Evolutionary conservation across 2,113 vertebrate genomes (phyloP), one percentile per base, ranked within the genome.

Genomic region (Collichthys lucidus): DNA sequence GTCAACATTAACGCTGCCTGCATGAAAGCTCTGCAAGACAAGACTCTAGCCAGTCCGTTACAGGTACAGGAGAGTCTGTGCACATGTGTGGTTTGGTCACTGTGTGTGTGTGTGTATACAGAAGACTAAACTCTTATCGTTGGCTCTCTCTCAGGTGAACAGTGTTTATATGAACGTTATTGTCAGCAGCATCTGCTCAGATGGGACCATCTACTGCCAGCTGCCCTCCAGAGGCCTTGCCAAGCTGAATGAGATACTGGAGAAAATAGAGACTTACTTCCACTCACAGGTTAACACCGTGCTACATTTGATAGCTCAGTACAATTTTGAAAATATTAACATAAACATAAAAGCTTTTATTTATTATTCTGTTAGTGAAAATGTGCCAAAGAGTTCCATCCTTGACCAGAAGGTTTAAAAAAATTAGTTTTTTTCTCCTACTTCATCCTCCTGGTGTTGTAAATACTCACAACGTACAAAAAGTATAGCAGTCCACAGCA

Each of bases 1-100:
- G 91, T 99, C 89, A 99, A 99, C 90, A 97, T 99, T 80, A 99
- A 99, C n/a, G 94, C 96, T 29, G 93, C 94, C 77, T 99, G 98
- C 89, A 87, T 97, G 90, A 98, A 96, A 91, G 94, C 95, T 4
- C 77, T 98, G 70, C 95, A 94, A 72, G 97, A 99, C 91, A 96
- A 94, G 88, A 96, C 96, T 0, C 92, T 99, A 60, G 92, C 96
- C 63, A 93, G 94, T 86, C 94, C 95, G 19, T 89, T 97, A 64
- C 95, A 98, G 98, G 98, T 99, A 86, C 61, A 2, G 2, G 9
- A 59, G 62, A 40, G 46, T n/a, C 4, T 55, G 24, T 66, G 15
- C 14, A 0, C 19, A 7, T 65, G 47, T 47, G 2, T 24, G 5
- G 50, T 35, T 35, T 49, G 1, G 14, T 53, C n/a, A 42, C 6